phyloP scores from a whole-genome alignment of 30 jellyfish, hydroid and myxozoan genomes.

The Phacellophora camtschatica region DNA sequence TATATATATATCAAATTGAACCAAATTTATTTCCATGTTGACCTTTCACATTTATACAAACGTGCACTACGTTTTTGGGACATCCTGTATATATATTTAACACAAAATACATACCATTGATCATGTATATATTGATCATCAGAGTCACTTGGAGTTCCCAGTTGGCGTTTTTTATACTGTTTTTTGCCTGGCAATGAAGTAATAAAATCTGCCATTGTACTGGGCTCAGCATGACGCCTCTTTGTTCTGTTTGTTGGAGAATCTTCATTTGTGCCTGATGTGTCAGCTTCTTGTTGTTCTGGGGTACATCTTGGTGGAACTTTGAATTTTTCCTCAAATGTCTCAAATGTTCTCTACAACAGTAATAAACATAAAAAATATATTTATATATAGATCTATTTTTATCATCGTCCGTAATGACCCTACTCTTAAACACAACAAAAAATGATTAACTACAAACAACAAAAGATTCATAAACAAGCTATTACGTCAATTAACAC shows the following conservation, averaged over 20 bases:
- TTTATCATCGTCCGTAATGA: too few relatives aligned
- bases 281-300: not conserved
- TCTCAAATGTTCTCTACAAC: conserved; percentile 58
- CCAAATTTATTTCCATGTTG: too few relatives aligned
- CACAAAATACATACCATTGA: not conserved
- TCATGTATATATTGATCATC: conserved; percentile 11
- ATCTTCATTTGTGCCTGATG: conserved; percentile 1
- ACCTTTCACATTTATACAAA: too few relatives aligned
- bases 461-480: too few relatives aligned
- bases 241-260: conserved; percentile 30
- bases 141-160: conserved; percentile 37
- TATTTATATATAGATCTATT: too few relatives aligned
- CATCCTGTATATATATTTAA: too few relatives aligned
- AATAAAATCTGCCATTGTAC: conserved; percentile 94
- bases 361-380: too few relatives aligned
- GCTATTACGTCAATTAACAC: too few relatives aligned
- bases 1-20: too few relatives aligned
- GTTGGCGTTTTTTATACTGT: not conserved
- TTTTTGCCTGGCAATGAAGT: conserved; percentile 73
- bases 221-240: conserved; percentile 81
- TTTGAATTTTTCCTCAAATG: conserved; percentile 37
- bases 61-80: too few relatives aligned
- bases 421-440: too few relatives aligned
- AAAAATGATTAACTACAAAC: too few relatives aligned
- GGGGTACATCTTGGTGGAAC: not conserved